Percentiles rank a stretch among this genome's conserved stretches.
phyloP scores from a whole-genome alignment of 2,888 invertebrate genomes.

The Rotaria magnacalcarata region DNA sequence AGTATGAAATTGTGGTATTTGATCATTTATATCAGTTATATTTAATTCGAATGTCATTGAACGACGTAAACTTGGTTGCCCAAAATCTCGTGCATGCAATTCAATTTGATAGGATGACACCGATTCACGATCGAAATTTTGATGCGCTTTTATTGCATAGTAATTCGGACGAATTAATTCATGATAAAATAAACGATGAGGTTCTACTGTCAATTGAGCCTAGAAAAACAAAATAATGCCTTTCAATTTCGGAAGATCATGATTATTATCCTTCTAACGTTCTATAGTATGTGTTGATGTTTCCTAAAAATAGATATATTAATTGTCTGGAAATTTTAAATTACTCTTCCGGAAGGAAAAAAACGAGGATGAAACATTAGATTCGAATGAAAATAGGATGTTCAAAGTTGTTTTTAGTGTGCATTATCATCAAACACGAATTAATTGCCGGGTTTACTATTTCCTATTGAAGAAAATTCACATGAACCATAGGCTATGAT shows the following conservation, averaged over 20 bases:
- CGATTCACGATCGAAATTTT: constrained; percentile 14
- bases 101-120: not conserved
- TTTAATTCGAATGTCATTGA: constrained; percentile 30
- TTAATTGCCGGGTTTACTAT: too few relatives aligned
- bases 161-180: not conserved
- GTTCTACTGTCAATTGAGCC: constrained; percentile 13
- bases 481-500: too few relatives aligned
- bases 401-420: too few relatives aligned
- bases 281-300: too few relatives aligned
- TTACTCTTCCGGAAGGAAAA: too few relatives aligned
- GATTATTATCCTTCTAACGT: too few relatives aligned
- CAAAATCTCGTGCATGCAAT: constrained; percentile 22
- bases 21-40: constrained; percentile 29
- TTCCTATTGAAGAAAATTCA: not conserved
- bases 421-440: too few relatives aligned
- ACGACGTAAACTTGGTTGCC: not conserved
- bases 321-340: too few relatives aligned
- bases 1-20: not conserved
- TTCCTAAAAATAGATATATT: too few relatives aligned
- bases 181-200: constrained; percentile 1
- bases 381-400: too few relatives aligned
- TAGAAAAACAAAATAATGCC: not conserved
- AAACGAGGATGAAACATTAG: too few relatives aligned
- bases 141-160: not conserved
- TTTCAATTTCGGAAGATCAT: too few relatives aligned